Percentiles rank a stretch among this genome's conserved stretches.
Evolutionary conservation across 2,888 invertebrate genomes (phyloP).

Genomic region (Caenorhabditis japonica): DNA sequence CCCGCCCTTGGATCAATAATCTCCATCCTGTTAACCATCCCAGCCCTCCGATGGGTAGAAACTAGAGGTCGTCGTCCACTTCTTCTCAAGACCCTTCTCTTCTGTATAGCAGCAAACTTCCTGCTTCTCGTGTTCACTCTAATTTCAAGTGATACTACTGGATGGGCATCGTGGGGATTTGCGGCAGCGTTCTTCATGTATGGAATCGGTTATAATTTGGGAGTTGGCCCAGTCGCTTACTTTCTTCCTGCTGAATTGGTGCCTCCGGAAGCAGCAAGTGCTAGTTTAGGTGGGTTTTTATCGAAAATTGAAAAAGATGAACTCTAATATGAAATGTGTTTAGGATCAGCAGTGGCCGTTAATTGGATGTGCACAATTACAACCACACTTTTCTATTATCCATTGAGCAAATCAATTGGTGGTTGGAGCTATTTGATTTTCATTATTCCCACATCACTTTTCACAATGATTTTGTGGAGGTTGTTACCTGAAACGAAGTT

Average conservation of each 20-base stretch:
- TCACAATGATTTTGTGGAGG: conserved; percentile 60
- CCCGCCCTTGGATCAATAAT: conserved; percentile 70
- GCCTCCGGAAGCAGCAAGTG: conserved; percentile 56
- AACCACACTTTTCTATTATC: conserved; percentile 71
- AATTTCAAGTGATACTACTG: conserved; percentile 54
- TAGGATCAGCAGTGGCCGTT: conserved; percentile 67
- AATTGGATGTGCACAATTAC: conserved; percentile 70
- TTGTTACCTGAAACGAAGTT: conserved; percentile 67
- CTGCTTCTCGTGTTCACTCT: conserved; percentile 67
- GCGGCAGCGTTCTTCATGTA: conserved; percentile 68
- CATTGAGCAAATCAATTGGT: conserved; percentile 65
- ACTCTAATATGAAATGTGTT: background rate
- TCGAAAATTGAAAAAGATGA: background rate
- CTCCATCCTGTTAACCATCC: conserved; percentile 70
- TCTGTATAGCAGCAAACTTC: conserved; percentile 67
- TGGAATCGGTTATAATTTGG: conserved; percentile 73
- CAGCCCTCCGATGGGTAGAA: conserved; percentile 71
- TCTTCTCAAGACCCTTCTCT: conserved; percentile 66
- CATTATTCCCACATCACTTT: conserved; percentile 67
- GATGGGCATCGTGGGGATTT: conserved; percentile 70
- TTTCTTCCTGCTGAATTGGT: conserved; percentile 73
- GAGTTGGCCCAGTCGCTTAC: conserved; percentile 72
- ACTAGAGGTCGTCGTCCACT: conserved; percentile 68
- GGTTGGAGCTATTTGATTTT: conserved; percentile 74
- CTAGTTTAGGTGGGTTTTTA: conserved; percentile 45